Conservation (phyloP, 2,888 invertebrate genomes). For the Hololepta plana region DNA sequence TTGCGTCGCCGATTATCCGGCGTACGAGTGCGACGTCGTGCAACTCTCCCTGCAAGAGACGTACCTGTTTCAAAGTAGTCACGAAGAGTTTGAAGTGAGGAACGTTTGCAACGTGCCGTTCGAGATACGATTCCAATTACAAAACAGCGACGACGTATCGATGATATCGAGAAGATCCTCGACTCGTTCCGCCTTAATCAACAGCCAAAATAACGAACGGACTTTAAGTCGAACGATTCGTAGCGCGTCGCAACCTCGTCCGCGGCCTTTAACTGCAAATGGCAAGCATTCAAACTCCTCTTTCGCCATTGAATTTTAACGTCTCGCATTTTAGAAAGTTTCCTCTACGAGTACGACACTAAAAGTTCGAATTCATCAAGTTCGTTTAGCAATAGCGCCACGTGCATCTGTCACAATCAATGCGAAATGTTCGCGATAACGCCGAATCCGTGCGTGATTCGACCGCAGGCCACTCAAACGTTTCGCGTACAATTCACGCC, state of each 20-base stretch:
- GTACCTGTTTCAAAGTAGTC: constrained; percentile 26
- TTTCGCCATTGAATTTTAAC: too few species aligned
- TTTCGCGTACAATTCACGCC: constrained; percentile 38
- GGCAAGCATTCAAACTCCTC: too few species aligned
- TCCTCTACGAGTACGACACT: constrained; percentile 3
- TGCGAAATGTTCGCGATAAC: constrained; percentile 27
- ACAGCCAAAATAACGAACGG: too few species aligned
- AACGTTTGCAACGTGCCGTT: constrained; percentile 18
- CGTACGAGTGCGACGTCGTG: constrained; percentile 27
- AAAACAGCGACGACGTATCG: not conserved
- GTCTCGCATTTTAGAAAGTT: constrained; percentile 5
- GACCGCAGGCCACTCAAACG: constrained; percentile 24
- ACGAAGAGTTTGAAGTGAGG: constrained; percentile 12
- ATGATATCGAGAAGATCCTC: not conserved
- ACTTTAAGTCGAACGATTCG: too few species aligned
- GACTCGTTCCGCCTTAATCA: too few species aligned
- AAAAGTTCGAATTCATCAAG: constrained; percentile 13
- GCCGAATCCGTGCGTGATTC: constrained; percentile 29
- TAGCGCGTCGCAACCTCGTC: too few species aligned
- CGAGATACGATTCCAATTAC: constrained; percentile 14
- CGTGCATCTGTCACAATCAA: constrained; percentile 6
- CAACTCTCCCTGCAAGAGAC: constrained; percentile 33
- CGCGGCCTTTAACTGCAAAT: too few species aligned
- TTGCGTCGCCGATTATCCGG: constrained; percentile 33
- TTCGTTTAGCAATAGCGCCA: constrained; percentile 7